phyloP scores from a whole-genome alignment of 1,140 invertebrate genomes.

The Drosophila pallidifrons region DNA sequence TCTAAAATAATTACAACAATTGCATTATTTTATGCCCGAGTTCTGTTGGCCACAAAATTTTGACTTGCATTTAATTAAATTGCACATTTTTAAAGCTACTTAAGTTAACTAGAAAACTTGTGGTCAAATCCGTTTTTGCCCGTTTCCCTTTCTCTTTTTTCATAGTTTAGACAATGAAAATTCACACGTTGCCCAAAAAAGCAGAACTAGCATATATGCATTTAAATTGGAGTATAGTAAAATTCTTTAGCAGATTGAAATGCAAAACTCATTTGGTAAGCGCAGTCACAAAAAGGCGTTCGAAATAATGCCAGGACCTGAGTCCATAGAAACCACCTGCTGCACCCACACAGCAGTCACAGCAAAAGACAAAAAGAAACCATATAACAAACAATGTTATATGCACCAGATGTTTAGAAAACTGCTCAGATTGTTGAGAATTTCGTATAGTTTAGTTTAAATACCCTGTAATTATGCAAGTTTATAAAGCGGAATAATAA shows the following conservation, averaged over 20 bases:
- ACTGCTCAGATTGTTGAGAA: background rate
- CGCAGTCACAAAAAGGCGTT: slow-evolving; percentile 33
- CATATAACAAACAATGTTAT: slow-evolving; percentile 49
- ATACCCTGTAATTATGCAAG: slow-evolving; percentile 11
- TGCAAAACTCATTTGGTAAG: slow-evolving; percentile 51
- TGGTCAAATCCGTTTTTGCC: slow-evolving; percentile 27
- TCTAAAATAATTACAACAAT: slow-evolving; percentile 74
- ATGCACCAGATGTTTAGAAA: slow-evolving; percentile 61
- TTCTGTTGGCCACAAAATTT: slow-evolving; percentile 30
- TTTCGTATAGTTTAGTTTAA: background rate
- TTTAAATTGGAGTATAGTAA: slow-evolving; percentile 19
- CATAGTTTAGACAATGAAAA: slow-evolving; percentile 22
- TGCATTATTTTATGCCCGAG: slow-evolving; percentile 62
- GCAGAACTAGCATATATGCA: slow-evolving; percentile 18
- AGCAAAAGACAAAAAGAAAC: slow-evolving; percentile 32
- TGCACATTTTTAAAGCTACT: slow-evolving; percentile 67
- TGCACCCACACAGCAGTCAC: slow-evolving; percentile 47
- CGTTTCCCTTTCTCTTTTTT: slow-evolving; percentile 7
- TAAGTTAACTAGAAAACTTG: slow-evolving; percentile 76
- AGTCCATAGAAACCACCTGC: slow-evolving; percentile 75
- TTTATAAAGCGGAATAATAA: no score
- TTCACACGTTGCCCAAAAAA: slow-evolving; percentile 45
- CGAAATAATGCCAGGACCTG: slow-evolving; percentile 42
- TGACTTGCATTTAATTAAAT: slow-evolving; percentile 77
- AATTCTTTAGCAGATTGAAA: slow-evolving; percentile 40